Conservation (phyloP, 1,140 invertebrate genomes). For the Brachionus sp. region DNA sequence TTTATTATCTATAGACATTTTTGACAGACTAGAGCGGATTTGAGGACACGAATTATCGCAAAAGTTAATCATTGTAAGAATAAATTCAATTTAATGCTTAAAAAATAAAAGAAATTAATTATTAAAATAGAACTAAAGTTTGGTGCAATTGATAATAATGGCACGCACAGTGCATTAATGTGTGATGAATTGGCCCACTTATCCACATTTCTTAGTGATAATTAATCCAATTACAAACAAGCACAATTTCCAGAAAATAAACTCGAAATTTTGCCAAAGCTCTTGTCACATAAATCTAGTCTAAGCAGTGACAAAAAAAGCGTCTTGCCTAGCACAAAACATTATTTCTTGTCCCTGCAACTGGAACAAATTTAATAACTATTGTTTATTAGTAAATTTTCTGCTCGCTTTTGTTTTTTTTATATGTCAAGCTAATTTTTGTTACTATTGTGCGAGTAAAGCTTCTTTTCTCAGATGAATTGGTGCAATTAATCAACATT, state of each 20-base stretch:
- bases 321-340: background rate
- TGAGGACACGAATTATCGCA: background rate
- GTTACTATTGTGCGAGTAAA: background rate
- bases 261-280: background rate
- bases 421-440: background rate
- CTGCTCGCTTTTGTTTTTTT: background rate
- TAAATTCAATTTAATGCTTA: background rate
- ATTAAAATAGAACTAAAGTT: background rate
- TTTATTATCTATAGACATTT: background rate
- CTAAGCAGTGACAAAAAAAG: background rate
- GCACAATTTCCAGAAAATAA: background rate
- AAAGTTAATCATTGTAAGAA: background rate
- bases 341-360: background rate
- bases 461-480: background rate
- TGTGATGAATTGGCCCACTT: background rate
- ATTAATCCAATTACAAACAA: background rate
- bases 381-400: background rate
- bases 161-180: background rate
- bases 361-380: too few species aligned
- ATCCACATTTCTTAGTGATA: background rate
- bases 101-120: background rate
- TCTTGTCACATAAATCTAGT: background rate
- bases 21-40: background rate
- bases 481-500: background rate
- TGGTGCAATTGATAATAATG: background rate